Evolutionary conservation across 2,888 invertebrate genomes (phyloP).

Genomic region (Nemotelus nigrinus): DNA sequence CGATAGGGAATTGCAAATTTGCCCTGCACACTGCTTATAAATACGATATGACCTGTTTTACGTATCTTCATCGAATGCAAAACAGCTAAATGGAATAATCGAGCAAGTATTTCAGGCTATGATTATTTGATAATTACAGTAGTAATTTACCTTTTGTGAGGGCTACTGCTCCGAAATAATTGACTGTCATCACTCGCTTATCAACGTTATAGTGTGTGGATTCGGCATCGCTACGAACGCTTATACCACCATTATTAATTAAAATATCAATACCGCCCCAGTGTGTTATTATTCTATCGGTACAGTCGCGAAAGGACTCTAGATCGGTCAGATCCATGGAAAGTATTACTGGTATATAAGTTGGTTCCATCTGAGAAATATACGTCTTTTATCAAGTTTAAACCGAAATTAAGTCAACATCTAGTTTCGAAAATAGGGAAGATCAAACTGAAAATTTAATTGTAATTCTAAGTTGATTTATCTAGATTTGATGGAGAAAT

Average conservation of each 20-base stretch:
- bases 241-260: slow-evolving; percentile 90
- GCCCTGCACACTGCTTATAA: slow-evolving; percentile 93
- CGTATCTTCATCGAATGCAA: slow-evolving; percentile 83
- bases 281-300: slow-evolving; percentile 73
- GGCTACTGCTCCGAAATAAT: slow-evolving; percentile 93
- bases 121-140: not conserved
- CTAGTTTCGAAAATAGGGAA: too few species aligned
- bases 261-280: slow-evolving; percentile 86
- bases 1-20: slow-evolving; percentile 89
- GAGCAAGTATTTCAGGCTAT: not conserved
- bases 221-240: slow-evolving; percentile 78
- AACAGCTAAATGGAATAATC: slow-evolving; percentile 71
- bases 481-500: too few species aligned
- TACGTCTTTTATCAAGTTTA: not conserved
- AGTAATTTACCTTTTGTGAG: slow-evolving; percentile 82
- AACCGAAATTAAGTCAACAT: slow-evolving; percentile 10
- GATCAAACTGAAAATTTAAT: too few species aligned
- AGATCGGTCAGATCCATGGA: slow-evolving; percentile 81
- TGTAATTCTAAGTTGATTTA: too few species aligned
- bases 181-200: slow-evolving; percentile 88
- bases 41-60: slow-evolving; percentile 83
- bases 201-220: slow-evolving; percentile 84
- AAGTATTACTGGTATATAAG: slow-evolving; percentile 78
- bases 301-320: slow-evolving; percentile 70
- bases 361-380: slow-evolving; percentile 67